Evolutionary conservation across 2,888 invertebrate species (phyloP).

Genomic region (Tetranychus piercei): DNA sequence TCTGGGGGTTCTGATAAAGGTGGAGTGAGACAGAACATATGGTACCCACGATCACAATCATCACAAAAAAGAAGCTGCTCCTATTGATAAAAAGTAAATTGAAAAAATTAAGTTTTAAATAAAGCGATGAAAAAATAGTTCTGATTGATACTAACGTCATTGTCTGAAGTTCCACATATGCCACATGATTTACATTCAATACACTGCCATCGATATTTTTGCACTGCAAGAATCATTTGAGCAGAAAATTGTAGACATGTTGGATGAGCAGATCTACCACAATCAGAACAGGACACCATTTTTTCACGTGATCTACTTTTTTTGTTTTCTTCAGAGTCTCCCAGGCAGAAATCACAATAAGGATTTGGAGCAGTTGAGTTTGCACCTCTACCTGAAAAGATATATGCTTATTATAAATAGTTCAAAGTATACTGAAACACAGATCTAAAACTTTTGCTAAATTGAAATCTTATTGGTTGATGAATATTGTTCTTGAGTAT

Average conservation of each 20-base stretch:
- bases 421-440: not conserved
- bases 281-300: conserved; percentile 91
- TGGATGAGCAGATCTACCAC: conserved; percentile 95
- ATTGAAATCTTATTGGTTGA: not conserved
- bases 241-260: conserved; percentile 93
- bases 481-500: not conserved
- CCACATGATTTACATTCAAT: conserved; percentile 99
- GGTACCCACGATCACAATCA: conserved; percentile 70
- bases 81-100: conserved; percentile 66
- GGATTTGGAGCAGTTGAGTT: conserved; percentile 47
- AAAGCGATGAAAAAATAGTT: conserved; percentile 38
- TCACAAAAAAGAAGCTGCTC: conserved; percentile 97
- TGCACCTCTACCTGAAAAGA: not conserved
- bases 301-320: conserved; percentile 85
- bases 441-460: not conserved
- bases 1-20: conserved; percentile 88
- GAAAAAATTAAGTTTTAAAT: conserved; percentile 99
- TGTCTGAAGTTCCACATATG: conserved; percentile 93
- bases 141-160: conserved; percentile 59
- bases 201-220: conserved; percentile 99
- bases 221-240: conserved; percentile 95
- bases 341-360: conserved; percentile 95
- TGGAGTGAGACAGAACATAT: conserved; percentile 94
- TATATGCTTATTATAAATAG: too few relatives aligned
- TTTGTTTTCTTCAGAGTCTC: conserved; percentile 84